Base-by-base conservation (phyloP, 2,888 invertebrate species). In the Pinctada fucata region DNA sequence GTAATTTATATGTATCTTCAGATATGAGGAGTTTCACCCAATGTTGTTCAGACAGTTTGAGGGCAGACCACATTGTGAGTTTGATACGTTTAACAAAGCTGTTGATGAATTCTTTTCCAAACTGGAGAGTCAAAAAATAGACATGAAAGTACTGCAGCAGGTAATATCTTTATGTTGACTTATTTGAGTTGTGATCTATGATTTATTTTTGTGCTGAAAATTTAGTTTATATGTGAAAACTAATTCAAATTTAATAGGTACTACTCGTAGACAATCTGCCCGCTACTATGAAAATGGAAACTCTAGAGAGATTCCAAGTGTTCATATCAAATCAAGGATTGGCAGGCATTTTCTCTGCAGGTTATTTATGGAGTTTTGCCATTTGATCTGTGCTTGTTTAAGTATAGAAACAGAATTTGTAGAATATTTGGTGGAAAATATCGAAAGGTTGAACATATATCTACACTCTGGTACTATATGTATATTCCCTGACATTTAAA, bases 21-120 rank as follows among this genome's bases (percentile, higher is more conserved):
- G 91, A 8, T 98, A 97, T 92, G 94, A 97, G 89, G 99, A 99
- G 93, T 99, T 98, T 93, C 98, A 99, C 93, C 99, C 99, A 0
- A 94, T 95, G 91, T 93, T 96, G 16, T 97, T 96, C 91, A 93
- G 94, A 1, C 98, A 99, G 90, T 95, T 95, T 82, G 90, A 94
- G 93, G 84, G 93, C 6, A 86, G 84, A 83, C 95, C 95, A 0
- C 93, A 93, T 82, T 93, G 94, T 50, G 95, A 95, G 87, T 96
- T 95, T 90, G 95, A 95, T 1, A 94, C 95, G 0, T 98, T 98
- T 90, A 96, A 97, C 92, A 93, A 95, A 86, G 96, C 99, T 0
- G 97, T 98, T 0, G 99, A 99, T 93, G 98, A 99, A 91, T 99
- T 97, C 93, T 99, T 96, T 93, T 99, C 99, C 0, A 95, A 96